These are phyloP conservation scores for Tipula vernalis DNA, from an alignment of 2,888 invertebrate species.

Conservation along the genomic window DNA sequence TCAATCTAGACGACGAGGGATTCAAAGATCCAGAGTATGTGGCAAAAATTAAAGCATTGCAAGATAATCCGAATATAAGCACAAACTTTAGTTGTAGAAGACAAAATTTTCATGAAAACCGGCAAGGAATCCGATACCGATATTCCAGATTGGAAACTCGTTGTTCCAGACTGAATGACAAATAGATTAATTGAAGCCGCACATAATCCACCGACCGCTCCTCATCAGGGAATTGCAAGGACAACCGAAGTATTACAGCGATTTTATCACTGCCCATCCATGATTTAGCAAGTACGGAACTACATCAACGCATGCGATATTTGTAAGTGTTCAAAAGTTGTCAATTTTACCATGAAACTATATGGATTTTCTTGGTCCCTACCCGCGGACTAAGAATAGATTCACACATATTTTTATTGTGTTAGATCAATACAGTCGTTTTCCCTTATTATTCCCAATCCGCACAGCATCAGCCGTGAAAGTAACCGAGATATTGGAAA, in stretches of 20 bases:
- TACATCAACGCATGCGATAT: neutral
- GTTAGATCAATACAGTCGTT: neutral
- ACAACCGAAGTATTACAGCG: neutral
- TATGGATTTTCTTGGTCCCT: neutral
- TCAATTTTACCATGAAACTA: neutral
- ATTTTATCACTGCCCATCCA: neutral
- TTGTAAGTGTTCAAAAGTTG: neutral
- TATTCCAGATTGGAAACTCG: neutral
- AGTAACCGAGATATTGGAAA: neutral
- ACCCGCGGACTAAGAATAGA: neutral
- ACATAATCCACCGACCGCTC: neutral
- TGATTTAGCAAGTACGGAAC: neutral
- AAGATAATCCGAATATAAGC: neutral
- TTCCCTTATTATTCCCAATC: neutral
- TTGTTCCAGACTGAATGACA: neutral
- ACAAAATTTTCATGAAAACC: neutral
- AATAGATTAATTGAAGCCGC: neutral
- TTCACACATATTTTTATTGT: too few relatives aligned
- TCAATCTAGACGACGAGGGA: neutral
- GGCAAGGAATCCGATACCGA: neutral
- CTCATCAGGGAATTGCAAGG: neutral
- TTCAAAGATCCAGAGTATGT: neutral
- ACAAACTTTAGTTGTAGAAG: neutral
- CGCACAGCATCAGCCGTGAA: neutral
- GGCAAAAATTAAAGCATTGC: neutral